These are phyloP conservation scores for Melanostoma mellinum DNA, from an alignment of 2,888 invertebrate species.

Conservation along the genomic window DNA sequence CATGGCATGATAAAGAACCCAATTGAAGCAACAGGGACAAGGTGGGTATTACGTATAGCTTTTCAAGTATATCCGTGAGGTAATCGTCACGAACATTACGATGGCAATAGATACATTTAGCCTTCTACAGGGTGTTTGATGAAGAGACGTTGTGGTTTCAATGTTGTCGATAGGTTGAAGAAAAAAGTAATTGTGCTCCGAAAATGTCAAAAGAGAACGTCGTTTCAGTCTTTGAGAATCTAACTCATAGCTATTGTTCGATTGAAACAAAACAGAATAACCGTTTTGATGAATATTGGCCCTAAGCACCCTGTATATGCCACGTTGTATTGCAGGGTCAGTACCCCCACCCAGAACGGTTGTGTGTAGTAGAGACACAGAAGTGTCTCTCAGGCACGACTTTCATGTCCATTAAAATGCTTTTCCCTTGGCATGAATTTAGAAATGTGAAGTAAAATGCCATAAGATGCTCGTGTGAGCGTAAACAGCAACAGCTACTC, in stretches of 20 bases:
- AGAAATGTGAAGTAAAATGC: conserved; percentile 48
- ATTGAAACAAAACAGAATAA: too few species aligned
- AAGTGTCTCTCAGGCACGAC: conserved; percentile 70
- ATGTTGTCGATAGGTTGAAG: too few species aligned
- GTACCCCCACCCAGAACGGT: conserved; percentile 45
- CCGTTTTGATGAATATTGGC: background rate
- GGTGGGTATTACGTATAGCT: conserved; percentile 15
- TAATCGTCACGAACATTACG: conserved; percentile 67
- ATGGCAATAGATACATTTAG: background rate
- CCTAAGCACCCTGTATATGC: conserved; percentile 21
- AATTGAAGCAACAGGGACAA: conserved; percentile 57
- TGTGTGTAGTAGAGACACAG: conserved; percentile 39
- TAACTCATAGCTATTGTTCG: too few species aligned
- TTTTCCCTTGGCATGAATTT: conserved; percentile 20
- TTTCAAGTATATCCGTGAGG: conserved; percentile 28
- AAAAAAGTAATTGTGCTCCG: background rate
- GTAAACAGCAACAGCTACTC: conserved; percentile 19
- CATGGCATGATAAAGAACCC: conserved; percentile 34
- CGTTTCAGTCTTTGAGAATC: too few species aligned
- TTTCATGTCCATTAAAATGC: conserved; percentile 67
- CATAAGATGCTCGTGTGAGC: conserved; percentile 34
- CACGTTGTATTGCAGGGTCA: conserved; percentile 55
- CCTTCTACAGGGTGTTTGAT: conserved; percentile 18
- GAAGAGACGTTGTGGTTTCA: background rate
- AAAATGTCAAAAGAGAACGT: too few species aligned